Evolutionary conservation across 2,113 vertebrate species (phyloP), one percentile per base, ranked within the genome.

Genomic region (Himantopus leucocephalus): DNA sequence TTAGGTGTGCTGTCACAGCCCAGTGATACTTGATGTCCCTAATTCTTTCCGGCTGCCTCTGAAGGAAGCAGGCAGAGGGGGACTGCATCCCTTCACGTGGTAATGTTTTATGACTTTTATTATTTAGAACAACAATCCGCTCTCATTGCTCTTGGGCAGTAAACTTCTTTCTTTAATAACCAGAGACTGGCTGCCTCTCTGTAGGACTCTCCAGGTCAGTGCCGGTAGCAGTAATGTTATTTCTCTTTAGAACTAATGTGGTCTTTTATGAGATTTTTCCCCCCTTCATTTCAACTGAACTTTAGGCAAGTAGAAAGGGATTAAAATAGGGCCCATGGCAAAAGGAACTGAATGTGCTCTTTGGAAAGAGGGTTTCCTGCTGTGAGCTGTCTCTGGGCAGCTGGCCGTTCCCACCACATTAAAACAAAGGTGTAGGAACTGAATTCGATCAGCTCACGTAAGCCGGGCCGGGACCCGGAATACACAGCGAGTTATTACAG

Each of bases 121-220:
- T 96, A 88, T 93, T 96, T 96, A 94, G 94, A 83, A 80, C 76
- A 94, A 90, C 95, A 93, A 15, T 85, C 75, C 82, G 66, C 32
- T 53, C 75, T 92, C 59, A 2, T 64, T 93, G 94, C 94, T 96
- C 64, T 71, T 5, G 56, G 96, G 96, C 93, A 96, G 91, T 83
- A 94, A 84, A 97, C 67, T 50, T 96, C 81, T 91, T 85, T 68
- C 94, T 97, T 95, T 96, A 97, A 97, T 97, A 97, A 96, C 78
- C 56, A 77, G 84, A 68, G 85, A 53, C 67, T 50, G 84, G 67
- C 94, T 91, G 93, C 67, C 78, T 90, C 93, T 91, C 81, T 0
- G 4, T 35, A 82, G 90, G 85, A 94, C 90, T 71, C 35, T 29
- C 52, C 88, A 45, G 93, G 95, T 97, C 96, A 92, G 90, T 32